Percentiles rank a stretch among this genome's conserved stretches.
phyloP scores from a whole-genome alignment of 2,888 invertebrate species.

The Choreutis nemorana region DNA sequence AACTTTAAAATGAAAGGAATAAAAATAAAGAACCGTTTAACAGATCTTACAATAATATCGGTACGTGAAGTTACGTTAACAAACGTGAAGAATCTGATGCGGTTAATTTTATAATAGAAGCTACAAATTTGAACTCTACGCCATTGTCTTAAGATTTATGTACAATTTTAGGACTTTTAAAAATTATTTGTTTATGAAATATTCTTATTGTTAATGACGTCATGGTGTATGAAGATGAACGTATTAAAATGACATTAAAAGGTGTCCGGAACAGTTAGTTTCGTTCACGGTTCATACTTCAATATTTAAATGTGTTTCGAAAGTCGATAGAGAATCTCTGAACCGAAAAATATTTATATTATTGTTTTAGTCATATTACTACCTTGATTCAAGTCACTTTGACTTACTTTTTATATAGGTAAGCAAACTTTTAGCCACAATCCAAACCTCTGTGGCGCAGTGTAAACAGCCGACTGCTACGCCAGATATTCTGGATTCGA shows the following conservation, averaged over 20 bases:
- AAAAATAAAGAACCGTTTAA: slow-evolving; percentile 7
- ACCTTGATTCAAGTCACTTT: no score
- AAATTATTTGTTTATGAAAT: not conserved
- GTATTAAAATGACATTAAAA: slow-evolving; percentile 63
- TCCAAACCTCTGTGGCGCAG: no score
- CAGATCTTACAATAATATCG: slow-evolving; percentile 7
- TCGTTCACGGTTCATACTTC: slow-evolving; percentile 35
- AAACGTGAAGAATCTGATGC: no score
- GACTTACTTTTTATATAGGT: no score
- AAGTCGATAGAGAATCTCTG: no score
- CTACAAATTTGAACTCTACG: not conserved
- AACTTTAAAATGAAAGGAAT: slow-evolving; percentile 13
- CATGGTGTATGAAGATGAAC: slow-evolving; percentile 38
- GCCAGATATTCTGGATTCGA: no score
- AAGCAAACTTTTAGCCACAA: no score
- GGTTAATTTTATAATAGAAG: slow-evolving; percentile 1
- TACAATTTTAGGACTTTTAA: not conserved
- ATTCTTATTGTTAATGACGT: slow-evolving; percentile 44
- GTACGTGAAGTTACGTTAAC: no score
- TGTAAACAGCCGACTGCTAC: no score
- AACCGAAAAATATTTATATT: no score
- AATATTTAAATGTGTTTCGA: no score
- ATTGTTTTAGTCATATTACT: no score
- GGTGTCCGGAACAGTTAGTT: slow-evolving; percentile 41
- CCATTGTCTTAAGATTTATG: not conserved